Base-by-base conservation (phyloP, 2,113 vertebrate species). In the Etheostoma spectabile region DNA sequence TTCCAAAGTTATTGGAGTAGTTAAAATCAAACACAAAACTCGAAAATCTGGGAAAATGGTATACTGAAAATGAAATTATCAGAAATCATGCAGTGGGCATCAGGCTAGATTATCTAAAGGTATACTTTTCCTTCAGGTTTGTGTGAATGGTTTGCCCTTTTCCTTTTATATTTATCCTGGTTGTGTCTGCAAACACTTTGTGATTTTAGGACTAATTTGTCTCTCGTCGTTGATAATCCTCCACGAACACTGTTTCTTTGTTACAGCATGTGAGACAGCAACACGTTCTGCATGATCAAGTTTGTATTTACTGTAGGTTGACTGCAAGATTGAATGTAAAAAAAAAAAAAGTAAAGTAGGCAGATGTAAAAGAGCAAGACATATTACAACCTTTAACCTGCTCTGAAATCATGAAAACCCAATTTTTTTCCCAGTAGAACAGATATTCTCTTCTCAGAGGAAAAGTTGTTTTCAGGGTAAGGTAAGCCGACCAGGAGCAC, bases 101-200 rank as follows among this genome's bases (percentile, higher is more conserved):
- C 22, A 66, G 11, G 1, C n/a, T n/a, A 49, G 38, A 72, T 24
- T 52, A 22, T 64, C 59, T 35, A 22, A 72, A 63, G 61, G 74
- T 76, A 35, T 51, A 42, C 87, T 87, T 78, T 74, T 77, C 74
- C 15, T 61, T 55, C n/a, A 6, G 30, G 0, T 77, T 79, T 69
- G 51, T 77, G 21, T 83, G 68, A 65, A n/a, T 67, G 64, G 1
- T 61, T 68, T 10, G 22, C 42, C n/a, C 18, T 8, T 83, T 72
- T 60, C 64, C 57, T 62, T 11, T 62, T 55, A 21, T 45, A 16
- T 79, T 69, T 72, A 53, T 59, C 69, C 48, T n/a, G 5, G 15
- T 53, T 3, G 5, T 59, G 30, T 77, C 45, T 48, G 33, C 46
- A 33, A 56, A 46, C 38, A 18, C 66, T 56, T 55, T 61, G 15